Conservation (phyloP, 2,888 invertebrate species). For the Neoscelio sp. region DNA sequence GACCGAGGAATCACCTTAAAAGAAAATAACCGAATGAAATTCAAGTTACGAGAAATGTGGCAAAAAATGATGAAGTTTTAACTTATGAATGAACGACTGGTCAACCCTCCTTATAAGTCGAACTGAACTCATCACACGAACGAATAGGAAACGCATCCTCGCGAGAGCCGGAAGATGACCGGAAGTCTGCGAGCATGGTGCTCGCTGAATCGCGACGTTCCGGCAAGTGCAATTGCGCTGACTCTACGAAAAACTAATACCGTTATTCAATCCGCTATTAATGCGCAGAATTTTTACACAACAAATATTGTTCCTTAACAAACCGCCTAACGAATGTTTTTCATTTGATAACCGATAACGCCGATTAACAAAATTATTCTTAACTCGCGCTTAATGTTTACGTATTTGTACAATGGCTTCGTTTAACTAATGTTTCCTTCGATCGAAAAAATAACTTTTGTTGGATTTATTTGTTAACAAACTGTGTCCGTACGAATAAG, state of each 20-base stretch:
- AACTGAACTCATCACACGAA: background rate
- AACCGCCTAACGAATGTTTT: background rate
- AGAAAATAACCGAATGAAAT: no score
- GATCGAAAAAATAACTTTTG: no score
- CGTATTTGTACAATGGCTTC: no score
- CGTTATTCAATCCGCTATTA: conserved; percentile 47
- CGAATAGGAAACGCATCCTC: conserved; percentile 22
- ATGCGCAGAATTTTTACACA: conserved; percentile 2
- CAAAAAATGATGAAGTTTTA: no score
- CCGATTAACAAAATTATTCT: conserved; percentile 2
- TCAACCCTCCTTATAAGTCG: background rate
- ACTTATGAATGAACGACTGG: no score
- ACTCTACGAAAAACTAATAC: conserved; percentile 41
- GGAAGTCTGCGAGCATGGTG: conserved; percentile 47
- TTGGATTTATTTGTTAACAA: no score
- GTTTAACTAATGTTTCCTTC: no score
- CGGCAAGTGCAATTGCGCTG: conserved; percentile 36
- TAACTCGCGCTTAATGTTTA: no score
- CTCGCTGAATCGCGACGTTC: conserved; percentile 61
- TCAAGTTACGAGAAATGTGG: no score
- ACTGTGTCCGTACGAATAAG: no score
- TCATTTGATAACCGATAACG: background rate
- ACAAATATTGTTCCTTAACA: background rate
- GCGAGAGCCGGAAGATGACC: conserved; percentile 54
- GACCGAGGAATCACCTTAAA: no score